Percentiles rank a stretch among this genome's conserved stretches.
Conservation (phyloP, 1,140 invertebrate genomes). For the Drosophila navojoa region DNA sequence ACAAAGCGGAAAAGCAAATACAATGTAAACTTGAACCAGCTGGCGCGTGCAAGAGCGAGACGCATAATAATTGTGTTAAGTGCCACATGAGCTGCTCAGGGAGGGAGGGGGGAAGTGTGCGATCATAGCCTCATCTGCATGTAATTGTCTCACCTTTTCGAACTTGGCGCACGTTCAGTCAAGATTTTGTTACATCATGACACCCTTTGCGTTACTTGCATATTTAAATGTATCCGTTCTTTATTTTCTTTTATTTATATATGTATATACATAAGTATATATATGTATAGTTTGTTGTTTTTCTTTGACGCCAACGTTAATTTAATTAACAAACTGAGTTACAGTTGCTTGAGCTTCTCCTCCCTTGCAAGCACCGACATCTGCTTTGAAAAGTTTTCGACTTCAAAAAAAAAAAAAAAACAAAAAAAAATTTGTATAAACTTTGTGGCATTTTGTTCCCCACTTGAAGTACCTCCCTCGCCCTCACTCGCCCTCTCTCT, state of each 20-base stretch:
- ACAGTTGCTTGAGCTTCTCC: background rate
- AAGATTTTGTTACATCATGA: slow-evolving; percentile 42
- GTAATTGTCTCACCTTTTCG: slow-evolving; percentile 5
- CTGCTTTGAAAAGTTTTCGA: slow-evolving; percentile 39
- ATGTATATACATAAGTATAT: background rate
- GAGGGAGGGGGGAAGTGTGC: no score
- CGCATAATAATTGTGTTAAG: slow-evolving; percentile 44
- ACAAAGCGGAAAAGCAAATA: slow-evolving; percentile 21
- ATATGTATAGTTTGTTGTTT: background rate
- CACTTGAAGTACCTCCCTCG: background rate
- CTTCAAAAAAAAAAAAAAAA: slow-evolving; percentile 20
- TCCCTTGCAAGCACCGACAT: background rate
- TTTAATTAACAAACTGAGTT: slow-evolving; percentile 56
- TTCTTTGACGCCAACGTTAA: slow-evolving; percentile 23
- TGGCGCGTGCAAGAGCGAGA: background rate
- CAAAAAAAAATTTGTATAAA: slow-evolving; percentile 29
- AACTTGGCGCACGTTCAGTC: slow-evolving; percentile 25
- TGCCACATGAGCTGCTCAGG: slow-evolving; percentile 18
- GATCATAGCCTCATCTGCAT: background rate
- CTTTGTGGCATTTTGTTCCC: slow-evolving; percentile 35
- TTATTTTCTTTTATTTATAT: background rate
- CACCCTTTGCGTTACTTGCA: slow-evolving; percentile 29
- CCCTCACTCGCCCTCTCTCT: background rate
- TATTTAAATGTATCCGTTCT: slow-evolving; percentile 24
- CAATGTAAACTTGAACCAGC: slow-evolving; percentile 25